Evolutionary conservation across 2,888 invertebrate species (phyloP).

Genomic region (Meteorus cinctellus): DNA sequence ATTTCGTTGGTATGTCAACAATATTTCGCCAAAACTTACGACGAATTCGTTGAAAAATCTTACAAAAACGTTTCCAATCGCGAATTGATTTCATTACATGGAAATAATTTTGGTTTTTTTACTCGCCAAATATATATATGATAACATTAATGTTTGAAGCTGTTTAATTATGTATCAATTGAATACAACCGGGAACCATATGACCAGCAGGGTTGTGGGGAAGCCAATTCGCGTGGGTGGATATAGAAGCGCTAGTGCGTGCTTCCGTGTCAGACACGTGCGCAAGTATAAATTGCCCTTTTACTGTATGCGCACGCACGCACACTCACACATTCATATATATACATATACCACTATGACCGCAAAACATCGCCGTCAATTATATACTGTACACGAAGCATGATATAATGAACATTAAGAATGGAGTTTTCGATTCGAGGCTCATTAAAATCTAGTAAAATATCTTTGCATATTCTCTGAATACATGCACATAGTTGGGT

Average conservation of each 20-base stretch:
- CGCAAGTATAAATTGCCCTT: constrained; percentile 41
- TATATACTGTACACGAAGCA: background rate
- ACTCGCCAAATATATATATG: background rate
- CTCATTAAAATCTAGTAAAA: background rate
- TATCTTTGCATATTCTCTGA: background rate
- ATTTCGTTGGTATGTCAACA: background rate
- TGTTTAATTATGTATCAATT: constrained; percentile 33
- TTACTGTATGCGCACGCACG: background rate
- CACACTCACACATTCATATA: constrained; percentile 23
- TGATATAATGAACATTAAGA: background rate
- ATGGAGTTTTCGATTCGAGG: background rate
- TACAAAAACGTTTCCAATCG: too few relatives aligned
- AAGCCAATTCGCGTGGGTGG: constrained; percentile 36
- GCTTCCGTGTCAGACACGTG: constrained; percentile 42
- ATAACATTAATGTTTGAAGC: background rate
- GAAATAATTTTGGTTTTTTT: background rate
- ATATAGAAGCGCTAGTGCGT: constrained; percentile 37
- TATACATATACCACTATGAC: background rate
- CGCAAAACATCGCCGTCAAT: constrained; percentile 11
- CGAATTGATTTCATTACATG: background rate
- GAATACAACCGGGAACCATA: constrained; percentile 23
- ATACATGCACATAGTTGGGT: too few relatives aligned
- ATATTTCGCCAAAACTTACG: constrained; percentile 17
- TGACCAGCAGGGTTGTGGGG: background rate
- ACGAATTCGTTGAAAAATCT: constrained; percentile 41